phyloP scores from a whole-genome alignment of 2,797 vertebrate genomes.

The Syngnathus rostellatus region DNA sequence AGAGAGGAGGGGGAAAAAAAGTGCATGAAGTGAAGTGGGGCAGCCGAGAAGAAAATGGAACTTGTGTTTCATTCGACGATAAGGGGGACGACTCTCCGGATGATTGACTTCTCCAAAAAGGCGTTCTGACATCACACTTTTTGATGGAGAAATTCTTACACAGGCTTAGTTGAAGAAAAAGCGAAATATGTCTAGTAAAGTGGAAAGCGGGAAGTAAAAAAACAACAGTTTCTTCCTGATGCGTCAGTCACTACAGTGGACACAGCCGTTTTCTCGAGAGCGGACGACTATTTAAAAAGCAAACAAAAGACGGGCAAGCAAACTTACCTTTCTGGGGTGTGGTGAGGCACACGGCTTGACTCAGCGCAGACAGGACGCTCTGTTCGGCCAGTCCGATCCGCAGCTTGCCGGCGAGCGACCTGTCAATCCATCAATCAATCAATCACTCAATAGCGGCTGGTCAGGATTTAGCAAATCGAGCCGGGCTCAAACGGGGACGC shows the following conservation, averaged over 20 bases:
- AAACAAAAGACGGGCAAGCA: not conserved
- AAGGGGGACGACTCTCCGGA: not conserved
- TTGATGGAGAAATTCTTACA: not conserved
- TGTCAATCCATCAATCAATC: conserved; percentile 51
- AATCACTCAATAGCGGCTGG: conserved; percentile 14
- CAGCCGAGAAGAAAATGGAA: conserved; percentile 2
- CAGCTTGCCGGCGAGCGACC: conserved; percentile 84
- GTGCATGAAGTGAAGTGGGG: not conserved
- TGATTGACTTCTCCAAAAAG: not conserved
- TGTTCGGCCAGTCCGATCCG: conserved; percentile 87
- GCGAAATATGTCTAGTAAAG: not conserved
- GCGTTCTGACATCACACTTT: conserved; percentile 3
- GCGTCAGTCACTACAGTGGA: not conserved
- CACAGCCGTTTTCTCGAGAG: not conserved
- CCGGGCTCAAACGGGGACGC: not conserved
- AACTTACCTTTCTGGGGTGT: conserved; percentile 79
- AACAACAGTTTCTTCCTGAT: not conserved
- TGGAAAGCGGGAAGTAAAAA: not conserved
- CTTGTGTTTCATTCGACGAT: conserved; percentile 3
- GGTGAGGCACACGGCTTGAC: conserved; percentile 81
- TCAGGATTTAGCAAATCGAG: not conserved
- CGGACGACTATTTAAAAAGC: no score
- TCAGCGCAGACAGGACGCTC: conserved; percentile 77
- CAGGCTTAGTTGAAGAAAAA: not conserved
- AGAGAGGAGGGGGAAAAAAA: not conserved